These are phyloP conservation scores for Pogonophryne albipinna DNA, from an alignment of 2,797 vertebrate species.

Conservation along the genomic window DNA sequence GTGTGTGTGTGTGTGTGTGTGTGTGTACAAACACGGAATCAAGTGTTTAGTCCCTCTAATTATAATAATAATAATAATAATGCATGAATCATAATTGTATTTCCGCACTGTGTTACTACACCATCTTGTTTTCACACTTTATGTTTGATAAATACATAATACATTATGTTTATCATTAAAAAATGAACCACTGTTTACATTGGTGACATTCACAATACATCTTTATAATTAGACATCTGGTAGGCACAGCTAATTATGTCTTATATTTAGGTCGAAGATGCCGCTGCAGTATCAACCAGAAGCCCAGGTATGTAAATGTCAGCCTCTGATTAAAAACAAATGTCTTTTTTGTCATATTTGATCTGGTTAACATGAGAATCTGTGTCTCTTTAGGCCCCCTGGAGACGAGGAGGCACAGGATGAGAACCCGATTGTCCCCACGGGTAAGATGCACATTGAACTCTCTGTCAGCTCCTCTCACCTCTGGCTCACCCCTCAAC, in stretches of 20 bases:
- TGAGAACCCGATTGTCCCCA: slow-evolving; percentile 90
- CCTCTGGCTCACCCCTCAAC: slow-evolving; percentile 33
- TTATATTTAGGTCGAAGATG: slow-evolving; percentile 90
- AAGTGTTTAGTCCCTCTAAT: slow-evolving; percentile 6
- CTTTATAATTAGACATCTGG: neutral
- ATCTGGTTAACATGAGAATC: slow-evolving; percentile 57
- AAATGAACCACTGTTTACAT: neutral
- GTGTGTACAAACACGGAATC: neutral
- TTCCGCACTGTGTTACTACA: neutral
- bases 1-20: neutral
- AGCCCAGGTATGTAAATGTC: slow-evolving; percentile 75
- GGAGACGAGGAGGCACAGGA: slow-evolving; percentile 92
- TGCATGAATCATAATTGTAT: slow-evolving; percentile 3
- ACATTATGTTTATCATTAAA: neutral
- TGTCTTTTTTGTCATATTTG: neutral
- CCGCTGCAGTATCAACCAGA: slow-evolving; percentile 83
- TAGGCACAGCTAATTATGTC: slow-evolving; percentile 13
- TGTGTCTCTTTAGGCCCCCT: slow-evolving; percentile 84
- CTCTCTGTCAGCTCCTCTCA: slow-evolving; percentile 38
- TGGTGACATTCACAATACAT: neutral
- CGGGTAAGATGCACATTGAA: slow-evolving; percentile 83
- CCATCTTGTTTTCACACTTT: neutral
- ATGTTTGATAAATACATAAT: neutral
- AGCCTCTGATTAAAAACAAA: neutral
- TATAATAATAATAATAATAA: neutral